Conservation (phyloP, 2,888 invertebrate genomes). For the Schizaphis graminum region DNA sequence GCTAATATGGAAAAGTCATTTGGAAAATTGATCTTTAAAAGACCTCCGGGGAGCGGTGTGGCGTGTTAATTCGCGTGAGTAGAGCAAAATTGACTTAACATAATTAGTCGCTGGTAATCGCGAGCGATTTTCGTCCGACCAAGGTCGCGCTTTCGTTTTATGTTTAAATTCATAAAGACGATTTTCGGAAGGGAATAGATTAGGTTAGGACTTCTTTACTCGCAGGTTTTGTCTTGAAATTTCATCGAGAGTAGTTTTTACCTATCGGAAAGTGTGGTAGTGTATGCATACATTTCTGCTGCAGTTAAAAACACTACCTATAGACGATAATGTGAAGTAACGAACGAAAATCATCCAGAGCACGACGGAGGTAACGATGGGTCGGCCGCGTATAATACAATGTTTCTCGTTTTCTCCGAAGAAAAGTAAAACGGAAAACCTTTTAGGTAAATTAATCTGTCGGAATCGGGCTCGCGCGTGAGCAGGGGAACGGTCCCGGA, state of each 20-base stretch:
- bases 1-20: neutral
- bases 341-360: neutral
- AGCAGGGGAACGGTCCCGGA: neutral
- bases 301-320: neutral
- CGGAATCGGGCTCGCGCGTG: neutral
- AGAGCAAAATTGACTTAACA: constrained; percentile 14
- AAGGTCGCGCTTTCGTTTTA: neutral
- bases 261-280: neutral
- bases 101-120: constrained; percentile 1
- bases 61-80: neutral
- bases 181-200: neutral
- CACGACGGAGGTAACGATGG: neutral
- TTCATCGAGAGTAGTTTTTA: neutral
- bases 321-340: neutral
- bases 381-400: neutral
- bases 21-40: constrained; percentile 2
- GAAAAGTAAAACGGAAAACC: constrained; percentile 50
- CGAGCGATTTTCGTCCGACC: neutral
- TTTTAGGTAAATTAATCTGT: constrained; percentile 64
- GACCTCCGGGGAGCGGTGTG: neutral
- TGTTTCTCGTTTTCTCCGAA: neutral
- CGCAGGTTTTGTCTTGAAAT: neutral
- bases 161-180: neutral
- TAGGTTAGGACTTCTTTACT: neutral
- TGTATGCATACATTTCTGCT: neutral